These are phyloP conservation scores for Nycticebus coucang DNA, from an alignment of 2,113 vertebrate species.

Conservation along the genomic window DNA sequence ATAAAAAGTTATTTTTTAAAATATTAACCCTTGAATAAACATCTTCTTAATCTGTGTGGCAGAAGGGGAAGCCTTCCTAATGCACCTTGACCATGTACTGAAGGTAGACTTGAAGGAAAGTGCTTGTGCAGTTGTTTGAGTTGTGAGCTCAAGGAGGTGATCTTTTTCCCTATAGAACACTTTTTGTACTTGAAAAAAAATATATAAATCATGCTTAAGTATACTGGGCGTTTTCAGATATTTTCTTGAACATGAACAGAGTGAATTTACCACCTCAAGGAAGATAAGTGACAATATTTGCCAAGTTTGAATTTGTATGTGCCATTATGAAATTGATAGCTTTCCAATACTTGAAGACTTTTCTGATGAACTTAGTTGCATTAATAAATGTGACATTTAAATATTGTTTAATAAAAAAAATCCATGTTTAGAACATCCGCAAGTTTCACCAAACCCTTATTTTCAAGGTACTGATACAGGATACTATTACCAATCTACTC, in stretches of 20 bases:
- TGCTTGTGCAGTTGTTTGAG: not conserved
- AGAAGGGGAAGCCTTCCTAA: not conserved
- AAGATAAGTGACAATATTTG: not conserved
- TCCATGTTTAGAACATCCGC: not conserved
- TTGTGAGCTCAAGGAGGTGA: not conserved
- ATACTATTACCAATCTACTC: not conserved
- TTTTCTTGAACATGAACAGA: not conserved
- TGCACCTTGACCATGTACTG: accelerated
- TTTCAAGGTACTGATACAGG: slow-evolving; percentile 1
- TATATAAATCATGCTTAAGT: not conserved
- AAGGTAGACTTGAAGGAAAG: not conserved
- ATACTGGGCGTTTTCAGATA: not conserved
- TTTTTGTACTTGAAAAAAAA: not conserved
- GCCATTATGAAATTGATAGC: too few relatives aligned
- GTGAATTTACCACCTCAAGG: not conserved
- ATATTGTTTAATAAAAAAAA: not conserved
- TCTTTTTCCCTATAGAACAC: not conserved
- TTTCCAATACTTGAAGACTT: not conserved
- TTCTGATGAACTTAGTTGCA: not conserved
- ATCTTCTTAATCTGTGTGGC: not conserved
- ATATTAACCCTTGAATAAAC: not conserved
- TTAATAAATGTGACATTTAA: not conserved
- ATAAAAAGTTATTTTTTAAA: not conserved
- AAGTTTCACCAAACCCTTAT: not conserved
- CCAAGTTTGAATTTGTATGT: not conserved